These are phyloP conservation scores for Bathynomus jamesi DNA, from an alignment of 1,140 invertebrate species.

Conservation along the genomic window DNA sequence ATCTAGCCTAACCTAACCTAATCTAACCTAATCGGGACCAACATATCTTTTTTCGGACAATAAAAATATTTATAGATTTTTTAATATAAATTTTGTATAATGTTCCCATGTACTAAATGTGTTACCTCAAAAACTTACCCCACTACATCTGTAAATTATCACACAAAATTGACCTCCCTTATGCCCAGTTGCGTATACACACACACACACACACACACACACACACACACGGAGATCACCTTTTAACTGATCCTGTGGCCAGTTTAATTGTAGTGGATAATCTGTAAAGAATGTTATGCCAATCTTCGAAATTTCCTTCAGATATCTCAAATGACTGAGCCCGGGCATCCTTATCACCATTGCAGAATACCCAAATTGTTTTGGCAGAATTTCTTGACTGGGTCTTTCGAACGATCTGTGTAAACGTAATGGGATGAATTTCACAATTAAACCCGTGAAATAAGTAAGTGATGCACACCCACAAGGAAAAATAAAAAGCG, in stretches of 20 bases:
- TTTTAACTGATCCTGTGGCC: neutral
- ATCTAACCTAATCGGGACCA: too few species aligned
- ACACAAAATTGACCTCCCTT: too few species aligned
- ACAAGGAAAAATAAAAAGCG: too few species aligned
- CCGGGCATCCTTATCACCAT: neutral
- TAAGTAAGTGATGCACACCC: neutral
- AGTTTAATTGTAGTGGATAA: conserved; percentile 4
- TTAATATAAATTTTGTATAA: too few species aligned
- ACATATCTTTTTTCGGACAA: too few species aligned
- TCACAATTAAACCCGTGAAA: neutral
- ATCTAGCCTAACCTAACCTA: too few species aligned
- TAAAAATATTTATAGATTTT: too few species aligned
- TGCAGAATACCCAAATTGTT: conserved; percentile 6
- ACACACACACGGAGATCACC: neutral
- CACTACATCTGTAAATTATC: too few species aligned
- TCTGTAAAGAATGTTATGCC: conserved; percentile 2
- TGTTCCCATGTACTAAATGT: too few species aligned
- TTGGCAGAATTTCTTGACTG: neutral
- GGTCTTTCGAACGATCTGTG: neutral
- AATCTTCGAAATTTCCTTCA: neutral
- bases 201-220: neutral
- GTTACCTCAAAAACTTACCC: too few species aligned
- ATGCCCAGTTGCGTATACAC: too few species aligned
- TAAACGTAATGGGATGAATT: conserved; percentile 10
- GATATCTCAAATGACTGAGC: conserved; percentile 1